Base-by-base conservation (phyloP, 2,888 invertebrate species). In the Mythimna ferrago region DNA sequence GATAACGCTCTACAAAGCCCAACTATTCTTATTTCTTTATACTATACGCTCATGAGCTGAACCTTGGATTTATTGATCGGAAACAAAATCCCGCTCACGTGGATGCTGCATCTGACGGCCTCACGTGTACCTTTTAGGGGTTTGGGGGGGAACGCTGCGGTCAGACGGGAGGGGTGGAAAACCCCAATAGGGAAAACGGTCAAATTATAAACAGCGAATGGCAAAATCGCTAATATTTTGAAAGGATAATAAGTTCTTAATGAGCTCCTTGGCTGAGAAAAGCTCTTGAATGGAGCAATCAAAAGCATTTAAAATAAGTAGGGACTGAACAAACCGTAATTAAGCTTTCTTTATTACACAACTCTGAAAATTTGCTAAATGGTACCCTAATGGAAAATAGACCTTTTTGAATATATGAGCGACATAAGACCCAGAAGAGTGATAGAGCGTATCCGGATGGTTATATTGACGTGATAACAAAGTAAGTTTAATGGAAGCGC, bases 401-500 rank as follows among this genome's bases (percentile, higher is more conserved):
- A 35, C 72, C 58, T 65, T 71, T 16, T 57, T 65, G 63, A 74
- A 76, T 69, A 72, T 63, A 41, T 67, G 54, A 80, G 66, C 67
- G 71, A 69, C 77, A 77, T 76, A 66, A 71, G 74, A 72, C 85
- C 83, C 82, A 74, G 62, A 79, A 78, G 80, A 84, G 76, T 71
- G 75, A 71, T 85, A 75, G 38, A 79, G 73, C 65, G 58, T 72
- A 72, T 78, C 66, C 72, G 56, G 71, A 71, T 80, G 82, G 73
- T 80, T 75, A 71, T 78, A 83, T 67, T 73, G 73, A 74, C 77
- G 77, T 83, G 86, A 90, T 89, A 89, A 91, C 92, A 92, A 88
- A 89, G 88, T 89, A 82, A 89, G 88, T 91, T 91, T 92, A 92
- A 92, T 92, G 91, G 91, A 91, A 93, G 90, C 87, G 87, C 91